Percentiles rank a stretch among this genome's conserved stretches.
Conservation (phyloP, 2,888 invertebrate genomes). For the Cloeon dipterum region DNA sequence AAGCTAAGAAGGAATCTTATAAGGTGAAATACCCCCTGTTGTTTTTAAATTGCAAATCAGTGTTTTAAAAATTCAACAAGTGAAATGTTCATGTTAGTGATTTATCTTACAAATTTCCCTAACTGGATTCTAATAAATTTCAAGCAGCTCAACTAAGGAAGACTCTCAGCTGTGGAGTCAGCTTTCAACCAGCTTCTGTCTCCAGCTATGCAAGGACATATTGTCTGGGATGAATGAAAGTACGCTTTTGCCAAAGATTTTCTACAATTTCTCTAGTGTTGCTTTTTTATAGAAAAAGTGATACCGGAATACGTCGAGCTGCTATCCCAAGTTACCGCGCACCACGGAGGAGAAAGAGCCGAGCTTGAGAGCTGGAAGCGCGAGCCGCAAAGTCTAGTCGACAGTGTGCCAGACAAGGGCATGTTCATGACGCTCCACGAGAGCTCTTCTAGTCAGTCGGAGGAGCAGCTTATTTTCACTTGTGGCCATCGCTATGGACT, state of each 20-base stretch:
- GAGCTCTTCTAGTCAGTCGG: neutral
- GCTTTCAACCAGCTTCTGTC: slow-evolving; percentile 9
- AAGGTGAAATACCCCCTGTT: too few species aligned
- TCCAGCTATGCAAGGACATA: slow-evolving; percentile 8
- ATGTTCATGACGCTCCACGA: neutral
- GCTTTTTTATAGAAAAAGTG: slow-evolving; percentile 6
- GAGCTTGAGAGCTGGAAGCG: neutral
- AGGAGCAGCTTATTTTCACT: slow-evolving; percentile 7
- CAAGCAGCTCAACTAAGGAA: too few species aligned
- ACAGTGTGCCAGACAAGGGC: slow-evolving; percentile 4
- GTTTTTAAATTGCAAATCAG: too few species aligned
- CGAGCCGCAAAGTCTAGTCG: slow-evolving; percentile 4
- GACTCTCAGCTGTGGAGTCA: slow-evolving; percentile 5
- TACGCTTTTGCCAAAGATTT: too few species aligned
- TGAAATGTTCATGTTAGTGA: too few species aligned
- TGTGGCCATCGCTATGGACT: slow-evolving; percentile 8
- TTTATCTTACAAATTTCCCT: too few species aligned
- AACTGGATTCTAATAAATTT: too few species aligned
- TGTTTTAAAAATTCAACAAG: too few species aligned
- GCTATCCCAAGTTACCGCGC: slow-evolving; percentile 7
- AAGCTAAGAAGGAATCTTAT: too few species aligned
- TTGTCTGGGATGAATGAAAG: slow-evolving; percentile 8
- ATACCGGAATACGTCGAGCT: slow-evolving; percentile 9
- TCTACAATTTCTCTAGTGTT: neutral
- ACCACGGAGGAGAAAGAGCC: slow-evolving; percentile 4